phyloP scores from a whole-genome alignment of 2,888 invertebrate species.

The Gastracanthus pulcherrimus region DNA sequence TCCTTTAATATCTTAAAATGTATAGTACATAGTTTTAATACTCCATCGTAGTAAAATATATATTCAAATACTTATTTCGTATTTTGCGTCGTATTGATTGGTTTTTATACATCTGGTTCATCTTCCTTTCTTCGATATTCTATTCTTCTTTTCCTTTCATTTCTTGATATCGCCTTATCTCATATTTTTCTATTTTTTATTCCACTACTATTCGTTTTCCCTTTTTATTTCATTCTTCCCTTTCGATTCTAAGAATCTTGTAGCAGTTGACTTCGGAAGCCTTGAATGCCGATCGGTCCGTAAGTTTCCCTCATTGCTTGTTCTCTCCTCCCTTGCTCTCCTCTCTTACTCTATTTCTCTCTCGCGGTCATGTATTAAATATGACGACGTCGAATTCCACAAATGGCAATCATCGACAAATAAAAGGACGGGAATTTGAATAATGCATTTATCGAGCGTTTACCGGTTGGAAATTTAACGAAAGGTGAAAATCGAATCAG shows the following conservation, averaged over 20 bases:
- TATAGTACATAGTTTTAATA: too few species aligned
- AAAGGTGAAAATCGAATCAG: constrained; percentile 41
- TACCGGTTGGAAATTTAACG: constrained; percentile 35
- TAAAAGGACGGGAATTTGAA: constrained; percentile 44
- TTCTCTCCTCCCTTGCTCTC: neutral
- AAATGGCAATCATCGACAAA: constrained; percentile 33
- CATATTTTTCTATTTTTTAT: too few species aligned
- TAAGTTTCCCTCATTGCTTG: neutral
- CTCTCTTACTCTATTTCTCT: too few species aligned
- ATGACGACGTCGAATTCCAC: constrained; percentile 18
- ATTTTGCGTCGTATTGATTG: too few species aligned
- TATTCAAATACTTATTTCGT: too few species aligned
- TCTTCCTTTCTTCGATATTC: too few species aligned
- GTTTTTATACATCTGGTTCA: too few species aligned
- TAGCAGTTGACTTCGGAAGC: constrained; percentile 7
- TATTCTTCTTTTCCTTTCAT: too few species aligned
- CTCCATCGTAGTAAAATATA: too few species aligned
- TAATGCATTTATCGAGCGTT: constrained; percentile 43
- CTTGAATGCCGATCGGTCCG: neutral
- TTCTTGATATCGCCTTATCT: too few species aligned
- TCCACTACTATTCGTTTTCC: too few species aligned
- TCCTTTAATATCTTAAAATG: too few species aligned
- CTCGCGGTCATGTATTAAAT: constrained; percentile 37
- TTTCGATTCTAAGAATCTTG: neutral
- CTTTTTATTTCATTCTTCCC: neutral